Percentiles rank a stretch among this genome's conserved stretches.
These are phyloP conservation scores for Callocephalon fimbriatum DNA, from an alignment of 2,113 vertebrate species.

Conservation along the genomic window DNA sequence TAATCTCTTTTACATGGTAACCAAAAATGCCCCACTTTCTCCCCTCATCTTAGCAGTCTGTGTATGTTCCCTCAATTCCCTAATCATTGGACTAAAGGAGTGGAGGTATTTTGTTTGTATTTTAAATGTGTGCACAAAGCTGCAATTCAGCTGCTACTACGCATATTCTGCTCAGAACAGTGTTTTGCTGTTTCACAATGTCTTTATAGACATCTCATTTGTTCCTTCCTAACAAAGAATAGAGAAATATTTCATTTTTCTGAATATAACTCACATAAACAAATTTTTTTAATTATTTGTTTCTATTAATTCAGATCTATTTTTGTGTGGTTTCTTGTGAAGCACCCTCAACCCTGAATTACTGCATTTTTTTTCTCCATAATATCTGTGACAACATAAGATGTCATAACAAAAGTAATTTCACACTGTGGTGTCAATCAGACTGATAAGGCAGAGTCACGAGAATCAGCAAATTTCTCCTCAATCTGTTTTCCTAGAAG, in stretches of 20 bases:
- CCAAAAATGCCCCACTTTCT: not conserved
- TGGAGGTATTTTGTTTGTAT: not conserved
- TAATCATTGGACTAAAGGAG: not conserved
- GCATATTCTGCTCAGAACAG: not conserved
- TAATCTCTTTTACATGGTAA: not conserved
- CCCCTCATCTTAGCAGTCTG: not conserved
- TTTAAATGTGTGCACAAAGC: not conserved
- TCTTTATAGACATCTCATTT: not conserved
- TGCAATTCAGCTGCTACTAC: not conserved
- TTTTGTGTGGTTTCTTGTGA: not conserved
- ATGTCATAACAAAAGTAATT: not conserved
- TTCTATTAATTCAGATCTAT: not conserved
- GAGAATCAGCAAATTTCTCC: not conserved
- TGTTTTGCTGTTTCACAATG: not conserved
- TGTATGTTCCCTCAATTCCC: not conserved
- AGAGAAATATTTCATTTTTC: not conserved
- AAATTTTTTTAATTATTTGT: not conserved
- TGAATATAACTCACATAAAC: not conserved
- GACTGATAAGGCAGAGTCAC: not conserved
- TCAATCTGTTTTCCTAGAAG: not conserved
- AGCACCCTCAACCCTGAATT: not conserved
- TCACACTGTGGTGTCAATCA: not conserved
- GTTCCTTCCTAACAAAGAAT: not conserved
- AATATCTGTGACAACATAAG: not conserved
- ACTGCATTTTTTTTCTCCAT: not conserved